Conservation (phyloP, 2,113 vertebrate genomes). For the Myiagra hebetior region DNA sequence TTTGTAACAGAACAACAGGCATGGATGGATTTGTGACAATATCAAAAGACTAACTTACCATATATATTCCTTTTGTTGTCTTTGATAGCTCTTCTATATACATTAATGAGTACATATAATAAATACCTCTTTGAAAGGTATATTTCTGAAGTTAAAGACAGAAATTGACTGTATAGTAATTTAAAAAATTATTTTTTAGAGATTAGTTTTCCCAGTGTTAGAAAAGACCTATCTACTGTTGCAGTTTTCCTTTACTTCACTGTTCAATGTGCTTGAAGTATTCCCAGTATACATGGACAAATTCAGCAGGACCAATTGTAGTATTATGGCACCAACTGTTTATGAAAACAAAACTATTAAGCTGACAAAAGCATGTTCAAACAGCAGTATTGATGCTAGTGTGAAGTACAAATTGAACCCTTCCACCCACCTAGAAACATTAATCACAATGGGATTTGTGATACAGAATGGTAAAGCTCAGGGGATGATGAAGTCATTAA, state of each 20-base stretch:
- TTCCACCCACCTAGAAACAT: neutral
- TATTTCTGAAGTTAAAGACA: conserved; percentile 52
- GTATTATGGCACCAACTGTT: conserved; percentile 29
- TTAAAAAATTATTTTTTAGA: neutral
- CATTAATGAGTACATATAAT: conserved; percentile 25
- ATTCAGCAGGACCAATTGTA: conserved; percentile 21
- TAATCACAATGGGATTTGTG: neutral
- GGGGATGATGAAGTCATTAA: neutral
- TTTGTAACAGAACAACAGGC: conserved; percentile 54
- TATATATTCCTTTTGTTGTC: conserved; percentile 50
- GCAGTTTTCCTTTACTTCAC: neutral
- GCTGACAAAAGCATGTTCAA: conserved; percentile 42
- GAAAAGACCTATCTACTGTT: neutral
- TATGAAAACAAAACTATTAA: conserved; percentile 49
- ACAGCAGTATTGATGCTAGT: conserved; percentile 22
- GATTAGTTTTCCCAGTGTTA: neutral
- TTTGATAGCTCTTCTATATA: conserved; percentile 3
- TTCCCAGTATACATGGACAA: neutral
- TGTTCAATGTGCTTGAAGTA: neutral
- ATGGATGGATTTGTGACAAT: conserved; percentile 45
- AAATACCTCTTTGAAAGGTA: conserved; percentile 13
- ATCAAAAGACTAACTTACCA: conserved; percentile 49
- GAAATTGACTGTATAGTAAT: neutral
- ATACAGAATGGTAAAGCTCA: neutral
- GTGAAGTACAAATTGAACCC: conserved; percentile 35